phyloP scores from a whole-genome alignment of 2,888 invertebrate species.

The Trichacis sp. region DNA sequence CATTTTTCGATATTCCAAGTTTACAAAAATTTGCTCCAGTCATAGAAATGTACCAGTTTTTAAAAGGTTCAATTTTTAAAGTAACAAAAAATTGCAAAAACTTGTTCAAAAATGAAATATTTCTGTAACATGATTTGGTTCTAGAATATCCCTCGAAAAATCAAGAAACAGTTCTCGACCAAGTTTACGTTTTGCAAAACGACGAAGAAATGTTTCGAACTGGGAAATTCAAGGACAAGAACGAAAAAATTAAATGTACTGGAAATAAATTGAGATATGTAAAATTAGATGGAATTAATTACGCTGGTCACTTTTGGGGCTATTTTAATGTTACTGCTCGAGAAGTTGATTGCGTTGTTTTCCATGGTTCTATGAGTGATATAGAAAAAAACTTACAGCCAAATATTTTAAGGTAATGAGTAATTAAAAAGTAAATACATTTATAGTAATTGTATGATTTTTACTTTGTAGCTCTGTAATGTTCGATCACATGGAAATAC shows the following conservation, averaged over 20 bases:
- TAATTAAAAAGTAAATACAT: no score
- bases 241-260: slow-evolving; percentile 72
- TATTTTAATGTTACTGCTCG: slow-evolving; percentile 77
- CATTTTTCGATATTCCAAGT: slow-evolving; percentile 87
- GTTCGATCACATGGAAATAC: slow-evolving; percentile 86
- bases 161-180: slow-evolving; percentile 74
- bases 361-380: slow-evolving; percentile 82
- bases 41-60: slow-evolving; percentile 86
- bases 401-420: slow-evolving; percentile 67
- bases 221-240: slow-evolving; percentile 86
- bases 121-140: no score
- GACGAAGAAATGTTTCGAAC: slow-evolving; percentile 87
- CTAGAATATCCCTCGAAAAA: slow-evolving; percentile 69
- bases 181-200: slow-evolving; percentile 85
- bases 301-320: slow-evolving; percentile 77
- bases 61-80: slow-evolving; percentile 78
- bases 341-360: slow-evolving; percentile 81
- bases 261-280: slow-evolving; percentile 48
- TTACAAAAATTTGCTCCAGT: slow-evolving; percentile 85
- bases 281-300: slow-evolving; percentile 64
- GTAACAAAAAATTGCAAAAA: no score
- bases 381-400: slow-evolving; percentile 74
- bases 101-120: no score
- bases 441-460: no score
- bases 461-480: slow-evolving; percentile 68